phyloP scores from a whole-genome alignment of 1,140 invertebrate species.

The Hesperophylax magnus region DNA sequence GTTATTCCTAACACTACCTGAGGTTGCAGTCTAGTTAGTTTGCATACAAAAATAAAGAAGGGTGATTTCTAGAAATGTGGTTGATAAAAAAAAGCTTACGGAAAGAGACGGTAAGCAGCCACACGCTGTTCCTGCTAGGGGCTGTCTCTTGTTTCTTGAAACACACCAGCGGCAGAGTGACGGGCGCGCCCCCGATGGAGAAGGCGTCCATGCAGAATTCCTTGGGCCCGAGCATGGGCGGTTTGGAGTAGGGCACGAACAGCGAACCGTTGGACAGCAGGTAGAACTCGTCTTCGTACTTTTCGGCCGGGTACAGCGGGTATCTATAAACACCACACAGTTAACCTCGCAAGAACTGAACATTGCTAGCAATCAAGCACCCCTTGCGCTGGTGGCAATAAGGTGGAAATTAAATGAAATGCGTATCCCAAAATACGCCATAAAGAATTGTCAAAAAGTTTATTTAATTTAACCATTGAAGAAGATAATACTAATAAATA shows the following conservation, averaged over 20 bases:
- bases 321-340: slow-evolving; percentile 63
- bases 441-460: too few relatives aligned
- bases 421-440: too few relatives aligned
- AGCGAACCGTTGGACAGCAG: slow-evolving; percentile 74
- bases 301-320: slow-evolving; percentile 68
- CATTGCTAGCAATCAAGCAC: too few relatives aligned
- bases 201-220: slow-evolving; percentile 73
- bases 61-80: neutral
- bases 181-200: slow-evolving; percentile 60
- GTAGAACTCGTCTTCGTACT: slow-evolving; percentile 71
- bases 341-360: too few relatives aligned
- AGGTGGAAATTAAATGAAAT: too few relatives aligned
- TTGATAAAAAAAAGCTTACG: slow-evolving; percentile 10
- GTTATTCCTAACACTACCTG: too few relatives aligned
- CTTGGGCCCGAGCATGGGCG: slow-evolving; percentile 66
- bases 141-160: slow-evolving; percentile 60
- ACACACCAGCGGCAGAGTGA: slow-evolving; percentile 68
- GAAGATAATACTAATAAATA: too few relatives aligned
- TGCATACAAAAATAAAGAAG: too few relatives aligned
- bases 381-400: too few relatives aligned
- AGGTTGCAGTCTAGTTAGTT: too few relatives aligned
- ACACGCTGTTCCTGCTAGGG: slow-evolving; percentile 52
- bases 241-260: slow-evolving; percentile 67
- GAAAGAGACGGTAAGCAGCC: slow-evolving; percentile 42
- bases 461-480: too few relatives aligned